A percentile compares a stretch with the other conserved stretches of the same genome.
Conservation (phyloP, 2,797 vertebrate species). For the Cirrhinus mrigala region DNA sequence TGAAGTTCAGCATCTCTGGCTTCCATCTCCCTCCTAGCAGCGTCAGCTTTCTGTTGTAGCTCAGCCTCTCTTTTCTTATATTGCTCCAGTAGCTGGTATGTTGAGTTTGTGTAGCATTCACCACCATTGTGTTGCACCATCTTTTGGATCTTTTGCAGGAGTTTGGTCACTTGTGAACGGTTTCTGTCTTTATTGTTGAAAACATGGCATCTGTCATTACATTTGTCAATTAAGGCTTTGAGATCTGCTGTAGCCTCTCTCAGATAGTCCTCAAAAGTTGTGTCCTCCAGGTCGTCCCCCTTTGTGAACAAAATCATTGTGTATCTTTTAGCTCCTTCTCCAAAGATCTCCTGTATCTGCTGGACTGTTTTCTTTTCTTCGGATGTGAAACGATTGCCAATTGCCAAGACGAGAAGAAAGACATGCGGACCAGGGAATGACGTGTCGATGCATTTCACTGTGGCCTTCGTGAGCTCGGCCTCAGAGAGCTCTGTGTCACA, state of each 20-base stretch:
- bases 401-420: conserved; percentile 29
- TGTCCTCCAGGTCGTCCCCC: conserved; percentile 36
- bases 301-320: conserved; percentile 54
- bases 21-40: not conserved
- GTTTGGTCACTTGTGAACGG: conserved; percentile 4
- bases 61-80: conserved; percentile 24
- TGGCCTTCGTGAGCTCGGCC: not conserved
- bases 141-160: conserved; percentile 42
- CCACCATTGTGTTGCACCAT: conserved; percentile 34
- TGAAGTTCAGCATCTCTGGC: not conserved
- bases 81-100: conserved; percentile 9
- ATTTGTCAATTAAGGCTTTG: conserved; percentile 1
- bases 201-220: conserved; percentile 39
- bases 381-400: conserved; percentile 40
- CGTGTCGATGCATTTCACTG: conserved; percentile 2
- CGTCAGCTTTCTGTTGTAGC: not conserved
- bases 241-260: not conserved
- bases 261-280: conserved; percentile 3
- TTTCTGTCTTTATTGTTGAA: conserved; percentile 32
- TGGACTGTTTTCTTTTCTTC: conserved; percentile 29
- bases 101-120: conserved; percentile 27
- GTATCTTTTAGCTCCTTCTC: conserved; percentile 33
- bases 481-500: conserved; percentile 45
- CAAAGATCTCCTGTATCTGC: conserved; percentile 46
- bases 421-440: conserved; percentile 13